Conservation (phyloP, 2,888 invertebrate genomes). For the Theodoxus fluviatilis region DNA sequence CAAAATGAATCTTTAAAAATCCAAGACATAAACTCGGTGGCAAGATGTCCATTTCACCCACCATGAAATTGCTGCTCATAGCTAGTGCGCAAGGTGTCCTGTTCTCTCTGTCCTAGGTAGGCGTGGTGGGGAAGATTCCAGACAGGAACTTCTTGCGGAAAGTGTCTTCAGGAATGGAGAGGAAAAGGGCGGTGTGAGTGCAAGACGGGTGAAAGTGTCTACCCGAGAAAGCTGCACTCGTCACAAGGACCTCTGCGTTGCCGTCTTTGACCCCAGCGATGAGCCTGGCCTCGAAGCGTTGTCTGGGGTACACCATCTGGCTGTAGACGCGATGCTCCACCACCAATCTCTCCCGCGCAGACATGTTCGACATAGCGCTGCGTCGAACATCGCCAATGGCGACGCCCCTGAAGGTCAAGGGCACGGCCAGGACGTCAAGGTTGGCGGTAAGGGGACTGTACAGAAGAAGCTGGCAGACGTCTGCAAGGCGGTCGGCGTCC, state of each 20-base stretch:
- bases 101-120: no score
- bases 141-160: no score
- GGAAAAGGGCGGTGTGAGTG: no score
- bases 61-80: no score
- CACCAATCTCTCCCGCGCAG: constrained; percentile 44
- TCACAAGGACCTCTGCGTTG: constrained; percentile 46
- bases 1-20: no score
- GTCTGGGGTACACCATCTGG: constrained; percentile 46
- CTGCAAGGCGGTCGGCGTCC: constrained; percentile 49
- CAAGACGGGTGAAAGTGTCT: constrained; percentile 49
- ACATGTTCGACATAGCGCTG: constrained; percentile 38
- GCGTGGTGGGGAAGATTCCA: no score
- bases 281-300: constrained; percentile 46
- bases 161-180: no score
- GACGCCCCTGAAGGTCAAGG: constrained; percentile 38
- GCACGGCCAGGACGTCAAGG: constrained; percentile 47
- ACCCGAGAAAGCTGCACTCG: constrained; percentile 52
- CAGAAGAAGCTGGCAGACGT: constrained; percentile 50
- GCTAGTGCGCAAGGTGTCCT: no score
- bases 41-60: no score
- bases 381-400: constrained; percentile 44
- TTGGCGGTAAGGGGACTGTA: constrained; percentile 43
- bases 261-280: constrained; percentile 49
- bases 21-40: no score
- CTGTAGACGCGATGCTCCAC: constrained; percentile 56